A percentile compares a stretch with the other conserved stretches of the same genome.
phyloP scores from a whole-genome alignment of 1,140 invertebrate species.

The Oreohelix idahoensis region DNA sequence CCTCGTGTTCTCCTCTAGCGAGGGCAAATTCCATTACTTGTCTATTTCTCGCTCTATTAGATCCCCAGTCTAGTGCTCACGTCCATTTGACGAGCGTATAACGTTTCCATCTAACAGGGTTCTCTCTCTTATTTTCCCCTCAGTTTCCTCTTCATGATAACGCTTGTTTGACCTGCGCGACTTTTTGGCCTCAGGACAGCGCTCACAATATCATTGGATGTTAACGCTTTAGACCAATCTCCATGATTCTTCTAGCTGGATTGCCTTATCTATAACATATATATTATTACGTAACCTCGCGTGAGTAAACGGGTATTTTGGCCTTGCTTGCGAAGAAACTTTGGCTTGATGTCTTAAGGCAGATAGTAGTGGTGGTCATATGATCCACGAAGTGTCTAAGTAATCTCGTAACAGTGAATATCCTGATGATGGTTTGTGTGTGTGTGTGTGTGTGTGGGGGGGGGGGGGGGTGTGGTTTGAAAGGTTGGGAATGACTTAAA shows the following conservation, averaged over 20 bases:
- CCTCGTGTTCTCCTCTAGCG: conserved; percentile 33
- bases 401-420: neutral
- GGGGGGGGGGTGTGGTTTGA: too few species aligned
- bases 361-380: neutral
- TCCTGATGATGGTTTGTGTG: too few species aligned
- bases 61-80: neutral
- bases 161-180: conserved; percentile 9
- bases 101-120: conserved; percentile 20
- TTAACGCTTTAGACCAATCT: neutral
- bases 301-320: neutral
- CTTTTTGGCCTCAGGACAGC: neutral
- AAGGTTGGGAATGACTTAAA: too few species aligned
- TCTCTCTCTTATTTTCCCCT: conserved; percentile 6
- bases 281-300: neutral
- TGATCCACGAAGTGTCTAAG: neutral
- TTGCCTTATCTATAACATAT: neutral
- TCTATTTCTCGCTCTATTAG: conserved; percentile 42
- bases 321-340: neutral
- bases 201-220: neutral
- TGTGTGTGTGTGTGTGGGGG: too few species aligned
- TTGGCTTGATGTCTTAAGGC: neutral
- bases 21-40: conserved; percentile 38
- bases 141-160: neutral
- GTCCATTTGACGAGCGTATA: conserved; percentile 20
- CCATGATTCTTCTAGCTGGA: neutral